These are phyloP conservation scores for Dichetophora obliterata DNA, from an alignment of 2,888 invertebrate species.

Conservation along the genomic window DNA sequence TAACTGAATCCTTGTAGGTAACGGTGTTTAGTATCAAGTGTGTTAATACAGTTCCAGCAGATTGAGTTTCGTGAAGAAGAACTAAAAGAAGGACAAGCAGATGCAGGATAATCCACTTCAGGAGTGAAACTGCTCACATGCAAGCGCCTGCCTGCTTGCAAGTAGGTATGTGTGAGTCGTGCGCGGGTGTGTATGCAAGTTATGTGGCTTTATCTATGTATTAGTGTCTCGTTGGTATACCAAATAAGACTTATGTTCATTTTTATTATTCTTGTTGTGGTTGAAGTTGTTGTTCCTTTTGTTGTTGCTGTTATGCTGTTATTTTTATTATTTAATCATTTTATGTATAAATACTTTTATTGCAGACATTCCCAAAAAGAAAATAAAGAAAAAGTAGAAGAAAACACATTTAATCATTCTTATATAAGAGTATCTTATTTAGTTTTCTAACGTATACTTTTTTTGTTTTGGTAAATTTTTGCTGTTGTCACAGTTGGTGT, in stretches of 20 bases:
- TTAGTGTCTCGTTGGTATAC: not conserved
- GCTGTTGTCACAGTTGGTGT: not conserved
- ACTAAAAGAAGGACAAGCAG: not conserved
- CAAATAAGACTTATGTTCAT: constrained; percentile 22
- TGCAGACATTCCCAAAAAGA: too few species aligned
- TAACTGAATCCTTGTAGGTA: not conserved
- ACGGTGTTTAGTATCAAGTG: not conserved
- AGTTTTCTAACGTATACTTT: too few species aligned
- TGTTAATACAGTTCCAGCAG: not conserved
- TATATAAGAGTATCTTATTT: too few species aligned
- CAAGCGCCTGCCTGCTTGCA: not conserved
- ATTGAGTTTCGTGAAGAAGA: not conserved
- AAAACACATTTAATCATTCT: too few species aligned
- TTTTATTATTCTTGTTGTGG: not conserved
- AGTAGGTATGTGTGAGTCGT: not conserved
- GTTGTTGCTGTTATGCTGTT: not conserved
- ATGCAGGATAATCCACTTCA: constrained; percentile 14
- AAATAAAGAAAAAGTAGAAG: too few species aligned
- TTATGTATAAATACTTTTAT: not conserved
- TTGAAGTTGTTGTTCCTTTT: not conserved
- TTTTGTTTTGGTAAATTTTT: too few species aligned
- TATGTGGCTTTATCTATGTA: not conserved
- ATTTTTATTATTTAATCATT: not conserved
- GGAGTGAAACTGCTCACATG: not conserved
- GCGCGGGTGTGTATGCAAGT: not conserved